These are phyloP conservation scores for Emmelina monodactyla DNA, from an alignment of 2,888 invertebrate genomes.

Conservation along the genomic window DNA sequence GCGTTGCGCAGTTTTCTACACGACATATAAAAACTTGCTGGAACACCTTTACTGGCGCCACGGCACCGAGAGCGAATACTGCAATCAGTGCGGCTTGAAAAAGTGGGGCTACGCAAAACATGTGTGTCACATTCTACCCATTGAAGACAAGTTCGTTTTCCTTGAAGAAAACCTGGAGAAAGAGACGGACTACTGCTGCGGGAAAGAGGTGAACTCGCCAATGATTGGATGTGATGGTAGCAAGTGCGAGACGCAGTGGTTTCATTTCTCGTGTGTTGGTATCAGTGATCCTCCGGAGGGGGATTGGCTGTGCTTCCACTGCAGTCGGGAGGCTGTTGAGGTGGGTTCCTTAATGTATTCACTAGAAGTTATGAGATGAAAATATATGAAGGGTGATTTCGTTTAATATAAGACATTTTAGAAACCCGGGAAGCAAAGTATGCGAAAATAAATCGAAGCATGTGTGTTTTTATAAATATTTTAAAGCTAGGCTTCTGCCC, in stretches of 20 bases:
- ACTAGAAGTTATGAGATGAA: too few relatives aligned
- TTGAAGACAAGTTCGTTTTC: conserved; percentile 20
- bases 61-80: conserved; percentile 37
- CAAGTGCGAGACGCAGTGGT: conserved; percentile 33
- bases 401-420: too few relatives aligned
- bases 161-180: conserved; percentile 17
- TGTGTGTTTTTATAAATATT: too few relatives aligned
- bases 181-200: conserved; percentile 34
- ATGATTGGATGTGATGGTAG: conserved; percentile 46
- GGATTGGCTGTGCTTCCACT: conserved; percentile 38
- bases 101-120: conserved; percentile 37
- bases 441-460: too few relatives aligned
- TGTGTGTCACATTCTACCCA: conserved; percentile 35
- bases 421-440: too few relatives aligned
- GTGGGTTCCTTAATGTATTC: too few relatives aligned
- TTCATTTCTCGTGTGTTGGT: conserved; percentile 39
- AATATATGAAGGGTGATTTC: too few relatives aligned
- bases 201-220: conserved; percentile 24
- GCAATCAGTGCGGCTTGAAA: conserved; percentile 28
- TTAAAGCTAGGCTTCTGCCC: too few relatives aligned
- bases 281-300: conserved; percentile 31
- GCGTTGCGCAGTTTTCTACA: conserved; percentile 29
- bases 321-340: too few relatives aligned
- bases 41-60: conserved; percentile 47
- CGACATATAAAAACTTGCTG: conserved; percentile 31